Percentiles rank a stretch among this genome's conserved stretches.
These are phyloP conservation scores for Setophaga petechia DNA, from an alignment of 2,113 vertebrate genomes.

Conservation along the genomic window DNA sequence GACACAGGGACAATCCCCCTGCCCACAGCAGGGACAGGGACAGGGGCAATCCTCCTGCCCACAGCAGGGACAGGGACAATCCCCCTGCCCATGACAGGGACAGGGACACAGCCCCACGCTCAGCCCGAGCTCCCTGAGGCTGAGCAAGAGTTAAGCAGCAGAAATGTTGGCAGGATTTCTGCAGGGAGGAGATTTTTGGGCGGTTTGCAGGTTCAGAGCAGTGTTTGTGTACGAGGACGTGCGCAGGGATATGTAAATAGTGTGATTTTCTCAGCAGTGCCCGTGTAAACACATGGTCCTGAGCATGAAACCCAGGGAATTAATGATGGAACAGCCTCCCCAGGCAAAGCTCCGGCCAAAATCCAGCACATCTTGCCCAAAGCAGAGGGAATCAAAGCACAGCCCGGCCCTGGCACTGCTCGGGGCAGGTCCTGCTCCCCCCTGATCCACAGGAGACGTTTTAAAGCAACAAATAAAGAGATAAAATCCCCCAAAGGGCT, in stretches of 20 bases:
- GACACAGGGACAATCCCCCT: too few relatives aligned
- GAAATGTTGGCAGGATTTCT: not conserved
- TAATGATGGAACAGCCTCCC: not conserved
- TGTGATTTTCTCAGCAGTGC: not conserved
- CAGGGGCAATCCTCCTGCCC: too few relatives aligned
- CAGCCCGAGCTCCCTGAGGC: not conserved
- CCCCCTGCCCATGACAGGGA: not conserved
- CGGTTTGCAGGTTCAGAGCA: not conserved
- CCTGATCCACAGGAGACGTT: fast-evolving
- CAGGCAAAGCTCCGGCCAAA: fast-evolving
- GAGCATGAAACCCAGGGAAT: fast-evolving
- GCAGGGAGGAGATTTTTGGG: not conserved
- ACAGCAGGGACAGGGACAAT: too few relatives aligned
- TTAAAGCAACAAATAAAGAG: not conserved
- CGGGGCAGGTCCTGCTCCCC: not conserved
- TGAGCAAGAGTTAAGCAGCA: not conserved
- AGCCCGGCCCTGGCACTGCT: fast-evolving
- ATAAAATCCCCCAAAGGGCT: not conserved
- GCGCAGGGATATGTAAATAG: not conserved
- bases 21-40: too few relatives aligned
- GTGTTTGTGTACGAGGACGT: not conserved
- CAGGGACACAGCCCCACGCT: not conserved
- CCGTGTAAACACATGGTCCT: not conserved
- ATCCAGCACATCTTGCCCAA: not conserved
- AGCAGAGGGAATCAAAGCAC: not conserved